A percentile compares a stretch with the other conserved stretches of the same genome.
These are phyloP conservation scores for Psettodes erumei DNA, from an alignment of 2,113 vertebrate genomes.

Conservation along the genomic window DNA sequence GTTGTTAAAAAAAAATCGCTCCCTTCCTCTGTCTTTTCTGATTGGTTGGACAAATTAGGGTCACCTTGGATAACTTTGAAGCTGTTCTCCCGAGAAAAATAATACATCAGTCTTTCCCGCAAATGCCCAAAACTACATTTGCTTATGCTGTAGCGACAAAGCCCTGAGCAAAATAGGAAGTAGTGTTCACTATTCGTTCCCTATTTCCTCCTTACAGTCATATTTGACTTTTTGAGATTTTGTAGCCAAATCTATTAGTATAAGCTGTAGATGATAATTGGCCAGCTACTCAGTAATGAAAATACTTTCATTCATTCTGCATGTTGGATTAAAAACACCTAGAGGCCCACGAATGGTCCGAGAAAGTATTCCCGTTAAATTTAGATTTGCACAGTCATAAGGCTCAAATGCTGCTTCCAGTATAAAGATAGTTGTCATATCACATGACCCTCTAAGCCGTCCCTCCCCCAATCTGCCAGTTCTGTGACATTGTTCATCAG, in stretches of 20 bases:
- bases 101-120: neutral
- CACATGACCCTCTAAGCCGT: conserved; percentile 33
- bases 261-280: neutral
- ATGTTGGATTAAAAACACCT: neutral
- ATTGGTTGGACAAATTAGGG: too few relatives aligned
- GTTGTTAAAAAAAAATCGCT: too few relatives aligned
- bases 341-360: neutral
- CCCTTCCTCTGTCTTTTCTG: too few relatives aligned
- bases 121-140: neutral
- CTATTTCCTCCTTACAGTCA: neutral
- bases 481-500: conserved; percentile 74
- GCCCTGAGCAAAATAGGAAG: neutral
- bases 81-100: neutral
- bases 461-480: conserved; percentile 42
- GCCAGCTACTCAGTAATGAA: neutral
- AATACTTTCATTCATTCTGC: neutral
- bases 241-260: neutral
- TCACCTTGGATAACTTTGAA: neutral
- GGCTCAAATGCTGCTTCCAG: conserved; percentile 17
- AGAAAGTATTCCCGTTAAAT: conserved; percentile 23
- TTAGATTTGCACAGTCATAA: conserved; percentile 44
- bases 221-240: too few relatives aligned
- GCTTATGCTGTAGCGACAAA: neutral
- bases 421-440: conserved; percentile 28
- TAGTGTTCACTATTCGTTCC: neutral